These are phyloP conservation scores for Barnardius zonarius DNA, from an alignment of 2,113 vertebrate species.

Conservation along the genomic window DNA sequence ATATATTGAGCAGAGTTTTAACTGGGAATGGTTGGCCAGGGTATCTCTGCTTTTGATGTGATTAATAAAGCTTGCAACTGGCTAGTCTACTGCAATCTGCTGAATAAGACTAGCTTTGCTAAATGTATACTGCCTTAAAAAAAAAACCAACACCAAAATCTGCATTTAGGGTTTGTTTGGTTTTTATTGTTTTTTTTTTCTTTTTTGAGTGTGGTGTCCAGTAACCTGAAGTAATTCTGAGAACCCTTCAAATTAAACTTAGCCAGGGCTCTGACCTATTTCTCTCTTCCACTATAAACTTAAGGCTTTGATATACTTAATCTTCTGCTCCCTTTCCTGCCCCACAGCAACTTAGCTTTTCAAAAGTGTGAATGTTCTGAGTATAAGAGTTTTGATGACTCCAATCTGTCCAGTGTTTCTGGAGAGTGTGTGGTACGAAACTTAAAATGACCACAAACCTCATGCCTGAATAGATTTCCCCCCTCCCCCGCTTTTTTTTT, in stretches of 20 bases:
- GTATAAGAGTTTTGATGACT: background rate
- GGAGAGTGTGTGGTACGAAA: background rate
- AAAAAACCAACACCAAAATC: background rate
- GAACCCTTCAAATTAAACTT: background rate
- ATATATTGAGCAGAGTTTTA: background rate
- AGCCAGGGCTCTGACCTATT: background rate
- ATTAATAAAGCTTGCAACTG: background rate
- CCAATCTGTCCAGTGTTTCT: background rate
- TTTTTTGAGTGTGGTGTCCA: background rate
- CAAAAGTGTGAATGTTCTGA: background rate
- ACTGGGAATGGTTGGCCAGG: background rate
- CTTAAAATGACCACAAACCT: background rate
- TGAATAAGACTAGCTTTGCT: background rate
- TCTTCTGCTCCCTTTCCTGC: background rate
- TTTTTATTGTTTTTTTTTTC: background rate
- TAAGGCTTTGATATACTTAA: background rate
- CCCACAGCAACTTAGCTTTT: background rate
- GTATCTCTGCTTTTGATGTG: background rate
- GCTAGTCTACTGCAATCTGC: background rate
- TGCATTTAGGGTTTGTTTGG: background rate
- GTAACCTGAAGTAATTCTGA: background rate
- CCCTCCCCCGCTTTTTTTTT: background rate
- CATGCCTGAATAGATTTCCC: background rate
- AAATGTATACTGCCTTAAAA: background rate
- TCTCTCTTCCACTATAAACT: background rate